phyloP scores from a whole-genome alignment of 2,888 invertebrate genomes.

The Bursaphelenchus okinawaensis region DNA sequence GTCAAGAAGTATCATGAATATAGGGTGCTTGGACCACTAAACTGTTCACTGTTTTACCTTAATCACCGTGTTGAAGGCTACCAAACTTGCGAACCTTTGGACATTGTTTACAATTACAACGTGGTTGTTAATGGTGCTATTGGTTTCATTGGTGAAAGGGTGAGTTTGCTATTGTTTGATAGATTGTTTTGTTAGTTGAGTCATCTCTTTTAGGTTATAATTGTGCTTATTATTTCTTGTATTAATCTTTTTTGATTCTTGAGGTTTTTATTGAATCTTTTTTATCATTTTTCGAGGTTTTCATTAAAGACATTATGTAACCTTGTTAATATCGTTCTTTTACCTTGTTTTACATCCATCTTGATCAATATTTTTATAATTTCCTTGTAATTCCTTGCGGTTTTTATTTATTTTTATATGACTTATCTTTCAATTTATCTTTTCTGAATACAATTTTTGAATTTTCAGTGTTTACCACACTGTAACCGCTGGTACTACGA shows the following conservation, averaged over 20 bases:
- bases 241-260: no score
- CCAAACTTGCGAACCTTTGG: slow-evolving; percentile 20
- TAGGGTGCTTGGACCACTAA: slow-evolving; percentile 17
- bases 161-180: neutral
- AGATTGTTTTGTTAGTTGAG: neutral
- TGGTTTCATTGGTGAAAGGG: neutral
- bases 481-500: slow-evolving; percentile 3
- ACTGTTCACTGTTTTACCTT: slow-evolving; percentile 23
- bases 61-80: slow-evolving; percentile 5
- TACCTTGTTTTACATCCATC: no score
- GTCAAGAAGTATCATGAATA: slow-evolving; percentile 18
- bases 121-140: slow-evolving; percentile 13
- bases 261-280: no score
- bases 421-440: no score
- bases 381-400: no score
- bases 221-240: no score
- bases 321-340: no score
- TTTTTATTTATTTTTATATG: no score
- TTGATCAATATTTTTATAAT: no score
- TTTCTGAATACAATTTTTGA: neutral
- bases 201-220: no score
- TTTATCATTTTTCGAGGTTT: no score
- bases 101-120: slow-evolving; percentile 21
- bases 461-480: slow-evolving; percentile 11
- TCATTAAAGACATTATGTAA: no score